Evolutionary conservation across 2,797 vertebrate species (phyloP), one percentile per base, ranked within the genome.

Genomic region (Chiloscyllium punctatum): DNA sequence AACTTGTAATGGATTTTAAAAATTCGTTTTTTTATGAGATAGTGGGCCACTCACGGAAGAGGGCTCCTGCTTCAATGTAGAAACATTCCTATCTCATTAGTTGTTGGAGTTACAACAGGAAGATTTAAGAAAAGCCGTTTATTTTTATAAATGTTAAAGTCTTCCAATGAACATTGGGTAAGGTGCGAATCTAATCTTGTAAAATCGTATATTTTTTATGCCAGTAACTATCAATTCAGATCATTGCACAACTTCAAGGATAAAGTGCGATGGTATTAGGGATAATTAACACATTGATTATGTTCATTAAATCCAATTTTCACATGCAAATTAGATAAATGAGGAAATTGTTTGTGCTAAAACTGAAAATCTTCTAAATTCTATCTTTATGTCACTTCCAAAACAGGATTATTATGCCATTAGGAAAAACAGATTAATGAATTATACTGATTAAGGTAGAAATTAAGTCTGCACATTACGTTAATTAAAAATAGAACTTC

Each of bases 251-350:
- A 72, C 48, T 74, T 33, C 30, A n/a, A 62, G 57, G 57, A 91
- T 95, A 53, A 72, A 95, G 48, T 72, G 48, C n/a, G n/a, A 77
- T 77, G 94, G 48, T 57, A 77, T 95, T 51, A 74, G 18, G 48
- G 69, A 95, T 95, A 95, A 72, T 72, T 77, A 77, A 95, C 94
- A 95, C 71, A 74, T 95, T 42, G 92, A 48, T 94, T 95, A 57
- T 57, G 90, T 42, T 92, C 48, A 72, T 74, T 95, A 72, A 51
- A 51, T 51, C 71, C 53, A 74, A 95, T 95, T 53, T 72, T 95
- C 69, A n/a, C 42, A n/a, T 95, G 71, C 48, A 95, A 74, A 95
- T 95, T 77, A 77, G 42, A 74, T 77, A 48, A 74, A 95, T 74
- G 51, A 95, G 42, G 69, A 33, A 77, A 33, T 7, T 30, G 57